Evolutionary conservation across 35 echinoderm and acorn worm species (phyloP).

Genomic region (Ophioderma brevispina): DNA sequence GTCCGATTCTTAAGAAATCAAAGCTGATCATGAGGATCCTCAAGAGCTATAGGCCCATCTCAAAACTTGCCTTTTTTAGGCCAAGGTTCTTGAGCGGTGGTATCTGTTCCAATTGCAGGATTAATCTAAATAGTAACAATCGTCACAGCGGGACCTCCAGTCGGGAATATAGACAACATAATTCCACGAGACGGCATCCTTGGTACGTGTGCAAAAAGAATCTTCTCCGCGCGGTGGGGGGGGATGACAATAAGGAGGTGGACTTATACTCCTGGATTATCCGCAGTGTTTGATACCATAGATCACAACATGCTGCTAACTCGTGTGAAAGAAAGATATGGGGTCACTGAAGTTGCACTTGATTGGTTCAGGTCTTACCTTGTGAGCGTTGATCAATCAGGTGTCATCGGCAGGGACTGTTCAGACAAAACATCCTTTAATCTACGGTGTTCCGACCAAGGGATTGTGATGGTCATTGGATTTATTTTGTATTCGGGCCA

Average conservation of each 20-base stretch:
- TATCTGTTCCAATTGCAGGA: not conserved
- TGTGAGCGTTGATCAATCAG: not conserved
- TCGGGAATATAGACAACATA: not conserved
- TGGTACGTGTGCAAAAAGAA: not conserved
- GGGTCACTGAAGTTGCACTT: not conserved
- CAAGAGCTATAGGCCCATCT: not conserved
- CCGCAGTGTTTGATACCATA: not conserved
- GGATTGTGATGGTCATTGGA: not conserved
- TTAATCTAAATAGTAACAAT: not conserved
- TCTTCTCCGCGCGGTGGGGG: not conserved
- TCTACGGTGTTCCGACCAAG: not conserved
- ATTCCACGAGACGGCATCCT: not conserved
- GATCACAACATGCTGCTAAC: not conserved
- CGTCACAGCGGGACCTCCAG: not conserved
- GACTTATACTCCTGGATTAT: not conserved
- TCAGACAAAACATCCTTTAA: not conserved
- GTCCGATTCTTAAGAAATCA: not conserved
- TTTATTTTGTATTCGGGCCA: not conserved
- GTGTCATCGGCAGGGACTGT: not conserved
- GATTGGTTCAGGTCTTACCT: not conserved
- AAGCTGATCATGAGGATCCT: not conserved
- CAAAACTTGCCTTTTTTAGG: not conserved
- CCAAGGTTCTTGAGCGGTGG: not conserved
- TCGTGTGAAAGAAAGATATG: not conserved
- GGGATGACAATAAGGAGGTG: not conserved